A percentile compares a stretch with the other conserved stretches of the same genome.
These are phyloP conservation scores for Genyomyrus donnyi DNA, from an alignment of 2,113 vertebrate genomes.

Conservation along the genomic window DNA sequence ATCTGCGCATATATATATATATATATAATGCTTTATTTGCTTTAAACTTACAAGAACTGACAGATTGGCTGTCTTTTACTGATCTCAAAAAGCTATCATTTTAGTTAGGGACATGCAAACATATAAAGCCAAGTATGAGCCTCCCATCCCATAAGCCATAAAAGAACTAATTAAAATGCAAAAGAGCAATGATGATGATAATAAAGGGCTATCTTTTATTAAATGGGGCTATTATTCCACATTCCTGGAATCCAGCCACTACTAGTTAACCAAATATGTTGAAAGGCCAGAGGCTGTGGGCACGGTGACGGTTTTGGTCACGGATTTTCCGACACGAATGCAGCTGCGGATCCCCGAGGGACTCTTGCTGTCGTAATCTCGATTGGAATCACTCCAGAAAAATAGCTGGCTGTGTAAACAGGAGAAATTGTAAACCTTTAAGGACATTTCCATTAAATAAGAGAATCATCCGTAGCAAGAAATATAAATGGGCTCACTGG, in stretches of 20 bases:
- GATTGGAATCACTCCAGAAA: not conserved
- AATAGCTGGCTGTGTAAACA: not conserved
- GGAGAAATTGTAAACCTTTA: not conserved
- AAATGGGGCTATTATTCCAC: not conserved
- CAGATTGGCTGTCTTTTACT: not conserved
- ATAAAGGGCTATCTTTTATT: not conserved
- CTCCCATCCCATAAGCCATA: not conserved
- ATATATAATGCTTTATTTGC: not conserved
- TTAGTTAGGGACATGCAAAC: not conserved
- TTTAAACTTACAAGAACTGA: not conserved
- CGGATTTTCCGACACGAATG: not conserved
- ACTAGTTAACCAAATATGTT: not conserved
- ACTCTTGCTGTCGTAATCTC: not conserved
- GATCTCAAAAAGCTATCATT: not conserved
- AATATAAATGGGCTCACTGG: not conserved
- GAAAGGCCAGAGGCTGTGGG: not conserved
- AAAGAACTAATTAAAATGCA: not conserved
- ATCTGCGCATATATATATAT: too few species aligned
- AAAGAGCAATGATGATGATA: not conserved
- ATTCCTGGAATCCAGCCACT: not conserved
- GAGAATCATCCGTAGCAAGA: not conserved
- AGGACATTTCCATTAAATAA: not conserved
- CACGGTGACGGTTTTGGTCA: not conserved
- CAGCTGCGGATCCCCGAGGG: not conserved
- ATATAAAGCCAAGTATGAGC: not conserved